These are phyloP conservation scores for Xyliphius kryptos DNA, from an alignment of 2,113 vertebrate genomes.

Conservation along the genomic window DNA sequence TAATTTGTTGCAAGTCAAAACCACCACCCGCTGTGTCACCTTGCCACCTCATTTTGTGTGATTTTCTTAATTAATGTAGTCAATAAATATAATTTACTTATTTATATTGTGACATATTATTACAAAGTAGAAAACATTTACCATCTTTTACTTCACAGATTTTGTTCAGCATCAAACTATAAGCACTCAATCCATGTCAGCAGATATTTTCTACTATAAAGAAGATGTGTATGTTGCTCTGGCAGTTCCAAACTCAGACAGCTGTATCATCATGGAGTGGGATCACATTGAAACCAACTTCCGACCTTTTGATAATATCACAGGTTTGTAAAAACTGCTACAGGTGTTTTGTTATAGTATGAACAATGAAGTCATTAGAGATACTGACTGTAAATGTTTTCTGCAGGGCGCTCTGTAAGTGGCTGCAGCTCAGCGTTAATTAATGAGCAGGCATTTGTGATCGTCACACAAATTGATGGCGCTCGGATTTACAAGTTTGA, in stretches of 20 bases:
- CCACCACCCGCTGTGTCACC: too few relatives aligned
- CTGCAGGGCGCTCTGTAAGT: slow-evolving; percentile 88
- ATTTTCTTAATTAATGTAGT: too few relatives aligned
- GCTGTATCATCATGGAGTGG: slow-evolving; percentile 96
- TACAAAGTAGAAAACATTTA: neutral
- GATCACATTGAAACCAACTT: slow-evolving; percentile 97
- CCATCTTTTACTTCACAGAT: slow-evolving; percentile 62
- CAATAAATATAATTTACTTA: too few relatives aligned
- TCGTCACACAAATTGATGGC: slow-evolving; percentile 91
- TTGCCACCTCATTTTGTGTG: too few relatives aligned
- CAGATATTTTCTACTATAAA: slow-evolving; percentile 89
- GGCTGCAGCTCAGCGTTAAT: slow-evolving; percentile 91
- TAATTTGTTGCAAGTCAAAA: too few relatives aligned
- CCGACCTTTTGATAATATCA: slow-evolving; percentile 94
- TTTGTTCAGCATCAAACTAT: slow-evolving; percentile 91
- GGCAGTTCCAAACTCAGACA: slow-evolving; percentile 88
- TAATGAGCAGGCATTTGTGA: slow-evolving; percentile 84
- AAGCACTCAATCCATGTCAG: slow-evolving; percentile 86
- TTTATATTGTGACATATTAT: too few relatives aligned
- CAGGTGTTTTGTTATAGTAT: neutral
- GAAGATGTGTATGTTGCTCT: slow-evolving; percentile 92
- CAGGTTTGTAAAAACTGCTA: slow-evolving; percentile 66
- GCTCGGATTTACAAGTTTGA: slow-evolving; percentile 96
- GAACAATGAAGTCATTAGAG: too few relatives aligned
- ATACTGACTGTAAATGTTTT: neutral